Evolutionary conservation across 2,888 invertebrate genomes (phyloP), one percentile per base, ranked within the genome.

Genomic region (Drosophila lacicola): DNA sequence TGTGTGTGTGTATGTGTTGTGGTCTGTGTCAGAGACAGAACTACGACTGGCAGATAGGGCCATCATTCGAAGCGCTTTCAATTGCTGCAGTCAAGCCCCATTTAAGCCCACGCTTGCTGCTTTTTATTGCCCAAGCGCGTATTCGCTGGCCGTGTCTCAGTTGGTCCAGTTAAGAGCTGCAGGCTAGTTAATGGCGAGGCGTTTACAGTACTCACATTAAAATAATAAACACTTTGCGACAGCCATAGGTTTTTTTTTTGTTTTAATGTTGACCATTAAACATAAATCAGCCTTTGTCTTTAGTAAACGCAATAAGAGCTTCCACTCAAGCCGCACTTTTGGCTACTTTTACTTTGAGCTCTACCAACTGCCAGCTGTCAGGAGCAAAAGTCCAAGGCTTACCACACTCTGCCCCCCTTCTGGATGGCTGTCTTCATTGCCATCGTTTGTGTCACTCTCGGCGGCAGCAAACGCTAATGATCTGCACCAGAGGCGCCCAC

Each of bases 401-500:
- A 44, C 45, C 51, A 29, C 60, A 36, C 19, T 34, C 25, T 39
- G 5, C 29, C 70, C 51, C 51, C 36, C 25, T 33, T 49, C 39
- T 21, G 41, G 69, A 47, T 50, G 58, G 37, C 61, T 75, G 65
- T 78, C 63, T 69, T 64, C 51, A n/a, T 46, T 68, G 63, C 36
- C 57, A 60, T 55, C 81, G 81, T 67, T 72, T 66, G 76, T 73
- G 68, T 74, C 70, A 70, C 70, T 70, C 47, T 53, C 36, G 13
- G 50, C 41, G 65, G 56, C 73, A 42, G 68, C 82, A 29, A 53
- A 58, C 74, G 83, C 87, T 89, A 87, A 89, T 83, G 89, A 83
- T 88, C 83, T 67, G 70, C 70, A 57, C 72, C 87, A 77, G 41
- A 71, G 84, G 84, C 87, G 87, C 87, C 83, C 89, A 83, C 84